Base-by-base conservation (phyloP, 2,113 vertebrate genomes). In the Elephantulus edwardii region DNA sequence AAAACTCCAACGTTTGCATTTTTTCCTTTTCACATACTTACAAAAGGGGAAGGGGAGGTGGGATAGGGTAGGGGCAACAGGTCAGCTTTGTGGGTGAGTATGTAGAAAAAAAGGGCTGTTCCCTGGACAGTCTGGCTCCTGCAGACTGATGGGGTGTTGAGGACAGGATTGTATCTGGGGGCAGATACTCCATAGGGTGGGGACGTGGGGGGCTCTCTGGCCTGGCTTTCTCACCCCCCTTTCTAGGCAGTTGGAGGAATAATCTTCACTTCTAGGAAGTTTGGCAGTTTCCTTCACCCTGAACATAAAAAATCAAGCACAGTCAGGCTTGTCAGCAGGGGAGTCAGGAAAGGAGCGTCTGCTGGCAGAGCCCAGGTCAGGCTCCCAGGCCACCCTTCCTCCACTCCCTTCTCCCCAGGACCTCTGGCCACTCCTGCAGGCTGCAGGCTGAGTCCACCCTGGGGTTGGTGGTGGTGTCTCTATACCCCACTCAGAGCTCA, bases 41-140 rank as follows among this genome's bases (percentile, higher is more conserved):
- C 98, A 99, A 99, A 99, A 98, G 89, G 94, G 71, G 93, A 79
- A 38, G 50, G 0, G 1, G 62, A 83, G 90, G 28, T 14, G 17
- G 3, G 79, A 50, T 30, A 9, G 86, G 77, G 82, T 77, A 22
- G 81, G 88, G 81, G 33, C 52, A 19, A 38, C 33, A 56, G 35
- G 90, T 35, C 3, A 60, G 75, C 96, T 95, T 93, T 92, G 77
- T 97, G 96, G 96, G 96, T 91, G 97, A 98, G 98, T 97, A 97
- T 99, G 98, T 96, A 96, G 98, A 99, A 99, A 99, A 99, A 98
- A 98, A 97, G 98, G 70, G 98, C 98, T 98, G 98, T 98, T 98
- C 98, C 97, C 97, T 98, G 97, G 97, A 96, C 97, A 95, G 97
- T 96, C 97, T 96, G 97, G 97, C 95, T 95, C 84, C 97, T 96